Conservation (phyloP, 2,888 invertebrate genomes). For the Polydrusus tereticollis region DNA sequence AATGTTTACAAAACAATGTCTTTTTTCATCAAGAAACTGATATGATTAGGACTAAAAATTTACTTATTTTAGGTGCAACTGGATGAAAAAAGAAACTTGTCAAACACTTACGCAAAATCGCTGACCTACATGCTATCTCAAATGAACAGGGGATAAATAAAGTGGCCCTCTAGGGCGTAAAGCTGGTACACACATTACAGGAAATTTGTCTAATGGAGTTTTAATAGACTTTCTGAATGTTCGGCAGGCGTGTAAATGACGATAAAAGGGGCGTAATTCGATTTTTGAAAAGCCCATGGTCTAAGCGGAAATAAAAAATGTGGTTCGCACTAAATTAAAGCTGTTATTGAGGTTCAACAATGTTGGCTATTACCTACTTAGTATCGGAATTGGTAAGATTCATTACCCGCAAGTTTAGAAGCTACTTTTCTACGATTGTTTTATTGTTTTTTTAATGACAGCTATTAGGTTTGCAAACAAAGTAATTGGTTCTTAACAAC, state of each 20-base stretch:
- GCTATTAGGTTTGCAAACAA: too few relatives aligned
- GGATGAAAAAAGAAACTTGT: background rate
- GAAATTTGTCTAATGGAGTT: constrained; percentile 41
- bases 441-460: too few relatives aligned
- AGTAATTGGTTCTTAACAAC: too few relatives aligned
- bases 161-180: constrained; percentile 27
- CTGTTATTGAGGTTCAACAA: too few relatives aligned
- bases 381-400: too few relatives aligned
- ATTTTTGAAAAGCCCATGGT: constrained; percentile 14
- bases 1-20: too few relatives aligned
- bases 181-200: constrained; percentile 35
- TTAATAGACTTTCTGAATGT: constrained; percentile 43
- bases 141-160: background rate
- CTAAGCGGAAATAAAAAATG: constrained; percentile 18
- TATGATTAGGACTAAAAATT: too few relatives aligned
- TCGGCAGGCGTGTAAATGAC: constrained; percentile 25
- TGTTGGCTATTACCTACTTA: too few relatives aligned
- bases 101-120: background rate
- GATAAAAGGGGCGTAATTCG: constrained; percentile 2
- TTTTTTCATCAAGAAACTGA: too few relatives aligned
- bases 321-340: background rate
- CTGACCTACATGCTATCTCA: background rate
- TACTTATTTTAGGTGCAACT: too few relatives aligned
- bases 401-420: too few relatives aligned
- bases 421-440: too few relatives aligned